Conservation (phyloP, 1,140 invertebrate genomes). For the Euglossa dilemma region DNA sequence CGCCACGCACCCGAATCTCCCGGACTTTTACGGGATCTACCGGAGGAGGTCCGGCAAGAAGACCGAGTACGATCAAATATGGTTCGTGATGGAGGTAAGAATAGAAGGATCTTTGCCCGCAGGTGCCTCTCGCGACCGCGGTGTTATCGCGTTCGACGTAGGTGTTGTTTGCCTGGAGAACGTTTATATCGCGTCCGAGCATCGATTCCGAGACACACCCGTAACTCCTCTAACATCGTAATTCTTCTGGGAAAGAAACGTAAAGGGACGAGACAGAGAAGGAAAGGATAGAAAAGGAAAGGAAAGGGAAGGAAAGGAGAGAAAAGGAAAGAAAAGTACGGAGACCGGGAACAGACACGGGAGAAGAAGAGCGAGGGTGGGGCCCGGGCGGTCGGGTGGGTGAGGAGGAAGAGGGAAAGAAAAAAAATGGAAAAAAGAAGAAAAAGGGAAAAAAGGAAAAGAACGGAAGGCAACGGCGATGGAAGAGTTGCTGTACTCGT, state of each 20-base stretch:
- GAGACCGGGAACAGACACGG: conserved; percentile 24
- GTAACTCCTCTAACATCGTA: conserved; percentile 54
- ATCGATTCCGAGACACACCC: conserved; percentile 17
- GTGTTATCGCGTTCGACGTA: not conserved
- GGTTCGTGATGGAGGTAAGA: conserved; percentile 94
- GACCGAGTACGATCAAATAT: conserved; percentile 88
- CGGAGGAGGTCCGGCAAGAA: conserved; percentile 84
- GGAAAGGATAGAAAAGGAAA: too few species aligned
- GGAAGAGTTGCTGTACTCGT: conserved; percentile 56
- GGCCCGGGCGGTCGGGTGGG: not conserved
- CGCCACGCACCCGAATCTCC: conserved; percentile 89
- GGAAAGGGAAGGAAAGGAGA: not conserved
- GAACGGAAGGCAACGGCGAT: conserved; percentile 42
- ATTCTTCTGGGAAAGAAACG: conserved; percentile 32
- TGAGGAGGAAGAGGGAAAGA: not conserved
- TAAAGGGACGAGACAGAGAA: not conserved
- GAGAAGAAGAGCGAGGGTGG: conserved; percentile 37
- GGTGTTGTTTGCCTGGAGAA: conserved; percentile 33
- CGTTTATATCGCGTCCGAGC: conserved; percentile 5
- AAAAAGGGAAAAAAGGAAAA: not conserved
- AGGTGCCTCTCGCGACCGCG: not conserved
- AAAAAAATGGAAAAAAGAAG: not conserved
- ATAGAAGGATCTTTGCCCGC: not conserved
- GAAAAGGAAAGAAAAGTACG: not conserved
- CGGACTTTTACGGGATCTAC: conserved; percentile 93